These are phyloP conservation scores for Trachymyrmex cornetzi DNA, from an alignment of 1,140 invertebrate genomes.

Conservation along the genomic window DNA sequence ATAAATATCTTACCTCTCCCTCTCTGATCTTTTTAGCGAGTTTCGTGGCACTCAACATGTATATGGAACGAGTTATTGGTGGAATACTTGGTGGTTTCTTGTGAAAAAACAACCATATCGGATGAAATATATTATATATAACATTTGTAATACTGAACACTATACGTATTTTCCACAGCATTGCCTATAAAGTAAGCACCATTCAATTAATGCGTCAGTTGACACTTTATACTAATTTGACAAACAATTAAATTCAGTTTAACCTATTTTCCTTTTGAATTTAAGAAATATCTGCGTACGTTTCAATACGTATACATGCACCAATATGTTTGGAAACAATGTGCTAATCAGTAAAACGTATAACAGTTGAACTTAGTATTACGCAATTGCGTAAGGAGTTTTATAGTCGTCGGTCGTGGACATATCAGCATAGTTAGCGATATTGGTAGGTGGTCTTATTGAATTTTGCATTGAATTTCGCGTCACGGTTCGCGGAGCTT, in stretches of 20 bases:
- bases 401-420: not conserved
- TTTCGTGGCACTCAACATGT: conserved; percentile 79
- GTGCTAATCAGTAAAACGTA: not conserved
- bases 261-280: not conserved
- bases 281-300: not conserved
- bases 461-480: conserved; percentile 7
- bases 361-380: not conserved
- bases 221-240: not conserved
- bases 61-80: conserved; percentile 77
- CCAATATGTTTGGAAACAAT: not conserved
- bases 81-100: conserved; percentile 73
- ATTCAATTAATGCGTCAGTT: not conserved
- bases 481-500: not conserved
- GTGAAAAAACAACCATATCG: not conserved
- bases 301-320: not conserved
- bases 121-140: not conserved
- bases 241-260: not conserved
- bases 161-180: not conserved
- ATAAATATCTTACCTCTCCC: conserved; percentile 82
- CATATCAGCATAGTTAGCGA: not conserved
- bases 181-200: not conserved
- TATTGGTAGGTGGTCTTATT: conserved; percentile 28
- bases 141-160: not conserved
- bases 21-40: conserved; percentile 84
- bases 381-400: not conserved